A percentile compares a stretch with the other conserved stretches of the same genome.
phyloP scores from a whole-genome alignment of 2,888 invertebrate genomes.

The Eupithecia insigniata region DNA sequence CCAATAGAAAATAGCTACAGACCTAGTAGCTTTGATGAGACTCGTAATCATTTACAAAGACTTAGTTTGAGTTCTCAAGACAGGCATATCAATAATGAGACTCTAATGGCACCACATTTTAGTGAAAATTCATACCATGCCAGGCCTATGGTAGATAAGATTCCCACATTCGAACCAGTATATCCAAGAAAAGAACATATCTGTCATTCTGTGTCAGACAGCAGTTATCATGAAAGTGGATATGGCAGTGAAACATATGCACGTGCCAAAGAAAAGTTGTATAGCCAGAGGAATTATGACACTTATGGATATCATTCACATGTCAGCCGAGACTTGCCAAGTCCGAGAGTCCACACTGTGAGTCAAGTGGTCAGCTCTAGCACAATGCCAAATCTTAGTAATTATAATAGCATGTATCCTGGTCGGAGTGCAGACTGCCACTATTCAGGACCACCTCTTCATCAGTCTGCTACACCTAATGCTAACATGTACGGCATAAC shows the following conservation, averaged over 20 bases:
- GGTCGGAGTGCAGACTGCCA: slow-evolving; percentile 62
- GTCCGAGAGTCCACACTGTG: slow-evolving; percentile 74
- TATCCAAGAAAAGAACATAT: slow-evolving; percentile 71
- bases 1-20: slow-evolving; percentile 66
- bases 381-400: slow-evolving; percentile 80
- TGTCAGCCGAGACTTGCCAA: slow-evolving; percentile 66
- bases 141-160: slow-evolving; percentile 64
- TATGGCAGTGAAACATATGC: slow-evolving; percentile 72
- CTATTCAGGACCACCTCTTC: slow-evolving; percentile 61
- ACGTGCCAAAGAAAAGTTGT: slow-evolving; percentile 74
- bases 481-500: slow-evolving; percentile 71
- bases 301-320: slow-evolving; percentile 75
- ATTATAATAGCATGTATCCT: slow-evolving; percentile 68
- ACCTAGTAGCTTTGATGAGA: slow-evolving; percentile 64
- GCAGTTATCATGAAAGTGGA: slow-evolving; percentile 71
- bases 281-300: slow-evolving; percentile 74
- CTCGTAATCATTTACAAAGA: slow-evolving; percentile 71
- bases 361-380: slow-evolving; percentile 79
- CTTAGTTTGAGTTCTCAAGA: slow-evolving; percentile 75
- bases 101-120: slow-evolving; percentile 67
- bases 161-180: slow-evolving; percentile 66
- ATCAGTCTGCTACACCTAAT: slow-evolving; percentile 66
- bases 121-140: slow-evolving; percentile 64
- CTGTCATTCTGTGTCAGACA: slow-evolving; percentile 66
- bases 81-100: slow-evolving; percentile 68